These are phyloP conservation scores for Reticulitermes lucifugus DNA, from an alignment of 2,888 invertebrate species.

Conservation along the genomic window DNA sequence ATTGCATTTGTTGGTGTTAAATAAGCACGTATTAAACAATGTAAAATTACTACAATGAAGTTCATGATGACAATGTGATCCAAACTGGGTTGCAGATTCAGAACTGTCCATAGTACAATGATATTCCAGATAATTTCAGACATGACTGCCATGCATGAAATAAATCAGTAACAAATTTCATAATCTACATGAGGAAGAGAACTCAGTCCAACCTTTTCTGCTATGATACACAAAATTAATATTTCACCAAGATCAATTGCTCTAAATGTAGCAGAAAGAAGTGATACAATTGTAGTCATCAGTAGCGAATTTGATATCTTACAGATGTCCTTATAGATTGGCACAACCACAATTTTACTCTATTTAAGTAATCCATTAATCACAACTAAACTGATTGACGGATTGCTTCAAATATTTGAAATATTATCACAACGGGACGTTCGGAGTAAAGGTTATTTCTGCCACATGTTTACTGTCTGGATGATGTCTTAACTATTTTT, in stretches of 20 bases:
- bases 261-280: neutral
- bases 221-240: neutral
- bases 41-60: neutral
- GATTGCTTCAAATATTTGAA: no score
- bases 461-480: no score
- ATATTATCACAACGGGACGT: no score
- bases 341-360: no score
- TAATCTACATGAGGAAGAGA: neutral
- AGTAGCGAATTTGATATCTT: neutral
- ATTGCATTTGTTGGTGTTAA: no score
- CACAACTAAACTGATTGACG: no score
- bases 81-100: neutral
- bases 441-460: no score
- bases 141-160: neutral
- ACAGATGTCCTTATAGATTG: no score
- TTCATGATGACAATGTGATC: neutral
- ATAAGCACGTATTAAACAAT: no score
- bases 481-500: no score
- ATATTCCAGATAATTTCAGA: neutral
- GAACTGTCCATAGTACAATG: neutral
- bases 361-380: no score
- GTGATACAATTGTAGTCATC: neutral
- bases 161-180: neutral
- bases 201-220: neutral
- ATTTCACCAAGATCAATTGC: neutral